A percentile compares a stretch with the other conserved stretches of the same genome.
Conservation (phyloP, 2,113 vertebrate species). For the Forbesichthys papilliferus region DNA sequence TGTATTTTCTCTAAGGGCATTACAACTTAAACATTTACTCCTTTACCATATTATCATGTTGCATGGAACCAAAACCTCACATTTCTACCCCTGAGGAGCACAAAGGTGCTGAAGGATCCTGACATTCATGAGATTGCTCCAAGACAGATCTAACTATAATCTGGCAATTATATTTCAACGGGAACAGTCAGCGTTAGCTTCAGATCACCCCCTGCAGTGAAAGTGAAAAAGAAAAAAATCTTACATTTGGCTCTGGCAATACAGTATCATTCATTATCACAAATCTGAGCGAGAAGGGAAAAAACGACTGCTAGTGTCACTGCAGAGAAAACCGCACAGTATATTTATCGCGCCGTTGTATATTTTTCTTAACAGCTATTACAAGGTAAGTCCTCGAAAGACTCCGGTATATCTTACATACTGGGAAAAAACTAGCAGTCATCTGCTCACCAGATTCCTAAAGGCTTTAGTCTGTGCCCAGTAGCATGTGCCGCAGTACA, state of each 20-base stretch:
- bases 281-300: background rate
- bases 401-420: conserved; percentile 24
- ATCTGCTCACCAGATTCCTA: conserved; percentile 68
- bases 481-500: conserved; percentile 52
- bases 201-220: background rate
- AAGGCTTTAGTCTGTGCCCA: conserved; percentile 37
- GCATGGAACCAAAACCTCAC: too few species aligned
- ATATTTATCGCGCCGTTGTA: background rate
- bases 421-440: conserved; percentile 33
- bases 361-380: conserved; percentile 9
- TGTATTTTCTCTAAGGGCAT: too few species aligned
- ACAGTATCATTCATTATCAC: conserved; percentile 3
- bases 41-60: too few species aligned
- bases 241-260: conserved; percentile 7
- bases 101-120: background rate
- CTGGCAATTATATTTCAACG: conserved; percentile 10
- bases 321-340: background rate
- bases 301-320: background rate
- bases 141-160: conserved; percentile 10
- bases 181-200: background rate
- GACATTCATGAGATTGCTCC: background rate
- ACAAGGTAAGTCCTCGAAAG: conserved; percentile 24
- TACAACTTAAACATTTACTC: too few species aligned
- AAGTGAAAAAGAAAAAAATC: background rate
- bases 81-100: conserved; percentile 1